Base-by-base conservation (phyloP, 2,888 invertebrate genomes). In the Entomobrya multifasciata region DNA sequence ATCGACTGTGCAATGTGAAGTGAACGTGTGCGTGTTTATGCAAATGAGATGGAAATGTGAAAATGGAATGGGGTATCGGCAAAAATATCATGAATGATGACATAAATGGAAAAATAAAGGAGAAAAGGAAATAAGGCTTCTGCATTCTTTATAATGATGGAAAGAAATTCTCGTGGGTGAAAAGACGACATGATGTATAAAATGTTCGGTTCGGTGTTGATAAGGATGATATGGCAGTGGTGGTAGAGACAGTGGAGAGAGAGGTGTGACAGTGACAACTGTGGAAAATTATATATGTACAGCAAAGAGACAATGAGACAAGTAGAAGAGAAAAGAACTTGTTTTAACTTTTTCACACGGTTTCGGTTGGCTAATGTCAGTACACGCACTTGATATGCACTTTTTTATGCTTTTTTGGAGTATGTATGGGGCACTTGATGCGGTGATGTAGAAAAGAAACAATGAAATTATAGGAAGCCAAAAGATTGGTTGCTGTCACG, bases 1-100 rank as follows among this genome's bases (percentile, higher is more conserved):
- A 25, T 44, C 27, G 20, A 70, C 52, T 49, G 1, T 47, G 3
- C 60, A 5, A 65, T 36, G 36, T 36, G 36, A 36, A 36, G 36
- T 36, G 36, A 6, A 36, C 4, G 36, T 36, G 36, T 36, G 36
- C 36, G 36, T 36, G 36, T 36, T 60, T 77, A 60, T 55, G 41
- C 41, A 52, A 55, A 76, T 76, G 76, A 57, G 74, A 76, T 76
- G 76, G 22, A 57, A 57, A 76, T 76, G 57, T 57, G 76, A 76
- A 55, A 57, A 76, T 76, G 25, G 44, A 57, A 76, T 10, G 57
- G 47, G 70, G 47, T 70, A 70, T 70, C 47, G 70, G 72, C 49
- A 49, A 49, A 49, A 25, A 27, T 52, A 72, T 49, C 49, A 72
- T 72, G 72, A 72, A 72, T 72, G 49, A 57, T 82, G 82, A 62